These are phyloP conservation scores for Nasonia longicornis DNA, from an alignment of 1,140 invertebrate species.

Conservation along the genomic window DNA sequence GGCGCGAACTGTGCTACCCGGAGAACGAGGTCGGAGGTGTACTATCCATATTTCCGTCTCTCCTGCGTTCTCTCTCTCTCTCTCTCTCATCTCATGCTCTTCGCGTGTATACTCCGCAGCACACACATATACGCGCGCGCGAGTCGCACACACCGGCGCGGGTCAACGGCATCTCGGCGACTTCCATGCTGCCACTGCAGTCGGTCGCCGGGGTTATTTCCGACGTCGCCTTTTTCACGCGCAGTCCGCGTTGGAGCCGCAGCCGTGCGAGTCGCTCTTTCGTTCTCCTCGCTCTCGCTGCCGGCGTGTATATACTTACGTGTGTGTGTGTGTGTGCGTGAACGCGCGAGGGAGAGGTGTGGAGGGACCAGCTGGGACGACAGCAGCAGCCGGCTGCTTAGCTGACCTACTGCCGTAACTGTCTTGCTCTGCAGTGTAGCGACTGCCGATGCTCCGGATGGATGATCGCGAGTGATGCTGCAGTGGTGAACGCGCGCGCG, in stretches of 20 bases:
- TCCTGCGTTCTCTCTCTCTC: neutral
- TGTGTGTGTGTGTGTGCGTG: neutral
- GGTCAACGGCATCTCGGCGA: constrained; percentile 43
- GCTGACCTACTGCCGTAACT: constrained; percentile 12
- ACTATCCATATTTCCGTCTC: neutral
- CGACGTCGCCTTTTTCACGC: constrained; percentile 42
- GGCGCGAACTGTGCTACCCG: constrained; percentile 10
- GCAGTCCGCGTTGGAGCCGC: neutral
- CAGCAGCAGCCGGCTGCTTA: neutral
- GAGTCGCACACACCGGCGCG: neutral
- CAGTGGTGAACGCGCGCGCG: neutral
- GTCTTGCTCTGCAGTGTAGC: neutral
- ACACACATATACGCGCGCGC: neutral
- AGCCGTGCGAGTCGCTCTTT: constrained; percentile 1
- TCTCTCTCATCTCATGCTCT: constrained; percentile 1
- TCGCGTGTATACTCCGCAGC: constrained; percentile 1
- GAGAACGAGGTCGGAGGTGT: constrained; percentile 39
- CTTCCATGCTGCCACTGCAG: constrained; percentile 1
- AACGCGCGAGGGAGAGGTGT: neutral
- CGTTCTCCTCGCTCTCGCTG: neutral
- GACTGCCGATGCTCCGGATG: neutral
- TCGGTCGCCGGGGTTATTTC: constrained; percentile 37
- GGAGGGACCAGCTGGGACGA: neutral
- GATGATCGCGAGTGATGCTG: neutral
- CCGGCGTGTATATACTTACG: neutral